Base-by-base conservation (phyloP, 2,797 vertebrate species). In the Acrossocheilus wenchowensis region DNA sequence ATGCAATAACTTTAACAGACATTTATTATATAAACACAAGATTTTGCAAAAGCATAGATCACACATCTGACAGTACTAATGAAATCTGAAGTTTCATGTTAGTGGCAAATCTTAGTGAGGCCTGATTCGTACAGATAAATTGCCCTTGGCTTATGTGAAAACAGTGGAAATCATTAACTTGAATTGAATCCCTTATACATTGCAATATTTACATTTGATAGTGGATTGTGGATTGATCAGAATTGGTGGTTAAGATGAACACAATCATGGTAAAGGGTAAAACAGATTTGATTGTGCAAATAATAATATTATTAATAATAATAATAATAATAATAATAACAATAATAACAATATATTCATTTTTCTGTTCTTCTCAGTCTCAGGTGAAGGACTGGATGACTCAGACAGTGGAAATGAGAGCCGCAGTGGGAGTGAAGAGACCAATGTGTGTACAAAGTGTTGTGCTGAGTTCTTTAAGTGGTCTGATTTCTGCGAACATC, bases 391-490 rank as follows among this genome's bases (percentile, higher is more conserved):
- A 92, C 94, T 97, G 89, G 97, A 98, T 50, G 98, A 98, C 75
- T 97, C 95, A 3, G 98, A 99, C 92, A 98, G 98, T 0, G 97
- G 98, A 85, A 97, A 97, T 0, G 98, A 99, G 94, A 98, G 98
- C 94, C 95, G 97, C 90, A 99, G 98, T 0, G 98, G 98, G 89
- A 96, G 97, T 1, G 98, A 99, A 92, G 98, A 99, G 93, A 98
- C 97, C 71, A 98, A 97, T 2, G 92, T 99, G 88, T 99, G 98
- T 71, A 97, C 97, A 91, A 97, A 97, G 93, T 99, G 98, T 94
- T 99, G 98, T 0, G 98, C 98, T 0, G 98, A 99, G 92, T 99
- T 99, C 96, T 99, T 99, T 95, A 97, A 97, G 95, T 99, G 98
- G 98, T 95, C 97, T 0, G 98, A 99, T 94, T 98, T 99, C 93